A percentile compares a stretch with the other conserved stretches of the same genome.
Conservation (phyloP, 2,888 invertebrate species). For the Trissolcus brochymenae region DNA sequence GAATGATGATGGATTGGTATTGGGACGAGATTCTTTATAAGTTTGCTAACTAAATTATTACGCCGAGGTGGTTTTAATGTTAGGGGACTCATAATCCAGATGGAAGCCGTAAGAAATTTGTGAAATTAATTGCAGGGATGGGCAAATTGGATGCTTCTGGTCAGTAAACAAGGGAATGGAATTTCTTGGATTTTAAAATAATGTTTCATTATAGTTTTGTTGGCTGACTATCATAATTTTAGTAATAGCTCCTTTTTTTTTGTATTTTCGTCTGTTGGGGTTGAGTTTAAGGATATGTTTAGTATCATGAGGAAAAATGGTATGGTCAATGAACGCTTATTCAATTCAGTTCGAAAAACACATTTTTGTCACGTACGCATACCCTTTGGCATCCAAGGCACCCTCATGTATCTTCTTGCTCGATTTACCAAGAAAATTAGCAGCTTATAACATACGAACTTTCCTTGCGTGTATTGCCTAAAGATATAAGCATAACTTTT, state of each 20-base stretch:
- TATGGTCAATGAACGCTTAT: slow-evolving; percentile 32
- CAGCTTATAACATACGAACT: slow-evolving; percentile 39
- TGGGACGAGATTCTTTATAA: slow-evolving; percentile 8
- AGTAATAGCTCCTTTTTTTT: background rate
- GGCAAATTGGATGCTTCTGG: too few relatives aligned
- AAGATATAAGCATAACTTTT: slow-evolving; percentile 17
- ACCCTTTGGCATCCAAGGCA: slow-evolving; percentile 37
- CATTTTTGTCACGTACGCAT: slow-evolving; percentile 44
- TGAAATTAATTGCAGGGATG: background rate
- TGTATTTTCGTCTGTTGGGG: background rate
- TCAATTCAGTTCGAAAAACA: slow-evolving; percentile 28
- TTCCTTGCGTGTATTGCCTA: slow-evolving; percentile 14
- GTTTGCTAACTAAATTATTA: slow-evolving; percentile 31
- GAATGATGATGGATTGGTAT: slow-evolving; percentile 29
- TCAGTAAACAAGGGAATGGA: too few relatives aligned
- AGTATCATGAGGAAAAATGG: slow-evolving; percentile 2
- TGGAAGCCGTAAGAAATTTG: slow-evolving; percentile 6
- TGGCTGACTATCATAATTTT: background rate
- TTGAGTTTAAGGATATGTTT: background rate
- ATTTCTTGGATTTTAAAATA: too few relatives aligned
- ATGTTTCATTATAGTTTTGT: background rate
- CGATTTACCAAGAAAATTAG: slow-evolving; percentile 52
- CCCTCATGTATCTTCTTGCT: slow-evolving; percentile 46
- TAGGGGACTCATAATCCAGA: slow-evolving; percentile 7
- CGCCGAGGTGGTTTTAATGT: slow-evolving; percentile 15